These are phyloP conservation scores for Agrilus biguttatus DNA, from an alignment of 2,888 invertebrate genomes.

Conservation along the genomic window DNA sequence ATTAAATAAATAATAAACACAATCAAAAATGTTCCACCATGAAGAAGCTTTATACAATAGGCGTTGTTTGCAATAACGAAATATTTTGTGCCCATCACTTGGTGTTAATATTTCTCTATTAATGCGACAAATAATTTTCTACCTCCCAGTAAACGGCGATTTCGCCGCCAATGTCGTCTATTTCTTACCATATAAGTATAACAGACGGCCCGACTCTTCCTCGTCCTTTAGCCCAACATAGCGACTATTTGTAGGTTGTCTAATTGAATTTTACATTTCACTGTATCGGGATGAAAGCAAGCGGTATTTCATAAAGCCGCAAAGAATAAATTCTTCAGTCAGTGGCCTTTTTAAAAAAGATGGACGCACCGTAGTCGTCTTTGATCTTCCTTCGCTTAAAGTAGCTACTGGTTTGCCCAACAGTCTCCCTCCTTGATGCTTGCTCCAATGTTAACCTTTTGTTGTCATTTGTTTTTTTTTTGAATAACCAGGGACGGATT, in stretches of 20 bases:
- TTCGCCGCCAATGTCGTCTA: no score
- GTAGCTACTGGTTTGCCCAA: conserved; percentile 12
- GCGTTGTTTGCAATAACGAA: no score
- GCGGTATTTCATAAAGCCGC: conserved; percentile 6
- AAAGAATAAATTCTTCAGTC: conserved; percentile 11
- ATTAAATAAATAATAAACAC: no score
- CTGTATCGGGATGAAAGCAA: conserved; percentile 7
- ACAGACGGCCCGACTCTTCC: background rate
- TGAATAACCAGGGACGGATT: no score
- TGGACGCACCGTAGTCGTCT: conserved; percentile 9
- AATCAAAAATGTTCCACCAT: no score
- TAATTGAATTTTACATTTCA: conserved; percentile 12
- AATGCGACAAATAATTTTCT: no score
- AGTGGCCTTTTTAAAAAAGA: conserved; percentile 11
- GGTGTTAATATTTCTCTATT: no score
- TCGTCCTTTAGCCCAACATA: conserved; percentile 1
- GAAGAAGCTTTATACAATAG: no score
- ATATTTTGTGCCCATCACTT: no score
- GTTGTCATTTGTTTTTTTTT: conserved; percentile 4
- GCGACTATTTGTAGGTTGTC: conserved; percentile 4
- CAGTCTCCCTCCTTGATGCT: background rate
- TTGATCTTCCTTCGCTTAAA: conserved; percentile 11
- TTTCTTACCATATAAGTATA: no score
- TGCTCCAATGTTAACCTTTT: conserved; percentile 4
- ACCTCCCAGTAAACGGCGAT: no score